phyloP scores from a whole-genome alignment of 2,888 invertebrate species.

The Habrosyne pyritoides region DNA sequence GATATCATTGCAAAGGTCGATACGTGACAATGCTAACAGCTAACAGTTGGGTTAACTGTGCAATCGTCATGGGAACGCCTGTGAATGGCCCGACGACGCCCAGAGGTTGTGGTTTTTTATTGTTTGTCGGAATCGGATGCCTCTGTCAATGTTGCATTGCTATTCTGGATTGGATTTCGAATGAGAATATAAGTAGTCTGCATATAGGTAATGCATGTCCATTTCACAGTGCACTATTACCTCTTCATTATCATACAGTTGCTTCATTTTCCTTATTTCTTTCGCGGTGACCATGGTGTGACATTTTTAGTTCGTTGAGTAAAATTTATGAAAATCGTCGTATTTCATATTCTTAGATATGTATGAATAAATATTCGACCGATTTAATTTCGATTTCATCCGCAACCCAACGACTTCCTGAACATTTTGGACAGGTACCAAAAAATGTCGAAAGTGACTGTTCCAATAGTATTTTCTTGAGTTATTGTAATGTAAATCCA shows the following conservation, averaged over 20 bases:
- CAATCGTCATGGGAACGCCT: slow-evolving; percentile 64
- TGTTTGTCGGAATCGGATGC: slow-evolving; percentile 28
- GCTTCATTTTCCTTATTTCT: background rate
- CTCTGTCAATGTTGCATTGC: slow-evolving; percentile 10
- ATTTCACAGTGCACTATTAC: background rate
- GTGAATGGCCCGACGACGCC: slow-evolving; percentile 39
- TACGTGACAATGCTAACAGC: slow-evolving; percentile 48
- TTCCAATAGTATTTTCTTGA: slow-evolving; percentile 38
- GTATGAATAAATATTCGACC: slow-evolving; percentile 18
- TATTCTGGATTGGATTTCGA: slow-evolving; percentile 1
- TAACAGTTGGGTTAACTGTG: slow-evolving; percentile 60
- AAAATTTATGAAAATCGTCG: background rate
- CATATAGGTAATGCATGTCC: too few relatives aligned
- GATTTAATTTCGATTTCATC: slow-evolving; percentile 31
- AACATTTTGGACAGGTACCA: slow-evolving; percentile 34
- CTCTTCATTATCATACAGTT: background rate
- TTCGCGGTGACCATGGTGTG: background rate
- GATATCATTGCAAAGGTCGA: slow-evolving; percentile 32
- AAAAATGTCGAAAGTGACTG: slow-evolving; percentile 54
- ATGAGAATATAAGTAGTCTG: background rate
- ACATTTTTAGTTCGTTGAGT: background rate
- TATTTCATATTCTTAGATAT: background rate
- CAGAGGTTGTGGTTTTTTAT: slow-evolving; percentile 40
- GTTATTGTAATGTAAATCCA: slow-evolving; percentile 71
- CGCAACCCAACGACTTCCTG: slow-evolving; percentile 26